phyloP scores from a whole-genome alignment of 2,113 vertebrate genomes.

The Euleptes europaea region DNA sequence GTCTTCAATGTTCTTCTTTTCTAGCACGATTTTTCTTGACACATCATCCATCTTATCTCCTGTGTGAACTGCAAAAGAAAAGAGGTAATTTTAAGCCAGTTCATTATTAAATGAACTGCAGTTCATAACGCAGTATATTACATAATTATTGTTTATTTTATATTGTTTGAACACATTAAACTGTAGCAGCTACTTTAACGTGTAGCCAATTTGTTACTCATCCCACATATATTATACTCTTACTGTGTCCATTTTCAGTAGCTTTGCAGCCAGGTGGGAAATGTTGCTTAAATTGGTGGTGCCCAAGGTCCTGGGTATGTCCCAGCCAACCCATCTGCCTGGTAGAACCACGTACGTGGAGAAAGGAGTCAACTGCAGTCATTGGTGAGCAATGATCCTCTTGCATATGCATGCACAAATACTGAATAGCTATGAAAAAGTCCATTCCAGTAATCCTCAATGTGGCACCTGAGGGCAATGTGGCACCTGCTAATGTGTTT shows the following conservation, averaged over 20 bases:
- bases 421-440: not conserved
- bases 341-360: not conserved
- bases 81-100: conserved; percentile 35
- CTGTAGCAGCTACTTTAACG: not conserved
- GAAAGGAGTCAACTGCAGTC: not conserved
- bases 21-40: conserved; percentile 66
- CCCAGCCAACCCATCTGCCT: not conserved
- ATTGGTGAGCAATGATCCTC: not conserved
- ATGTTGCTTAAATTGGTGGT: not conserved
- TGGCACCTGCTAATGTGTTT: too few species aligned
- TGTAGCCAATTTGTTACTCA: not conserved
- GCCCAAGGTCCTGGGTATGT: not conserved
- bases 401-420: not conserved
- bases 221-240: not conserved
- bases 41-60: conserved; percentile 72
- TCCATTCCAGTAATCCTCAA: not conserved
- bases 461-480: too few species aligned
- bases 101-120: not conserved
- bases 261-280: not conserved
- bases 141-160: too few species aligned
- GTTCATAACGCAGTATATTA: not conserved
- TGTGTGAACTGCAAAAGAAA: conserved; percentile 74
- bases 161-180: too few species aligned
- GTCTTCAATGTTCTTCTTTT: conserved; percentile 73
- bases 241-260: not conserved